Base-by-base conservation (phyloP, 2,888 invertebrate genomes). In the Petrophora chlorosata region DNA sequence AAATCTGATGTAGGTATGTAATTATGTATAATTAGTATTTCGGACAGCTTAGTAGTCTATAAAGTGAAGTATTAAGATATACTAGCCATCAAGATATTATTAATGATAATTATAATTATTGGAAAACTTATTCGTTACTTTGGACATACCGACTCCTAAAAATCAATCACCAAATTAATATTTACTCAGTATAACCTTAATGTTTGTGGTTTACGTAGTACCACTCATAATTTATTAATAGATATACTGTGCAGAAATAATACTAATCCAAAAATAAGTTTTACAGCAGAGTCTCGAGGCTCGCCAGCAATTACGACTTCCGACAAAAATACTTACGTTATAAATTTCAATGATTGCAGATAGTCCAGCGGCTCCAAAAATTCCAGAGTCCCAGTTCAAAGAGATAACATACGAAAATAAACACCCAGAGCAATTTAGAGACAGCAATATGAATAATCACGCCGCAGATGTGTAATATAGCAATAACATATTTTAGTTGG, bases 201-300 rank as follows among this genome's bases (percentile, higher is more conserved):
- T n/a, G n/a, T n/a, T n/a, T n/a, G n/a, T n/a, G n/a, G n/a, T n/a
- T n/a, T n/a, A n/a, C n/a, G n/a, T n/a, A n/a, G n/a, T n/a, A n/a
- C n/a, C n/a, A n/a, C n/a, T n/a, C n/a, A n/a, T n/a, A n/a, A n/a
- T n/a, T n/a, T n/a, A n/a, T n/a, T n/a, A n/a, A n/a, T 22, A 52
- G 56, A 61, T 58, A 61, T 55, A 55, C 55, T 33, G 30, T 17
- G 25, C 57, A 53, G 47, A 63, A 68, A 68, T 66, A 63, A 50
- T 59, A 53, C 54, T 15, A 14, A 53, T 33, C 47, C 58, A 40
- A 59, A 67, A 67, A 63, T 72, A 65, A 53, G 29, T 38, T 65
- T 61, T 53, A 59, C 58, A 53, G 54, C 45, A 55, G 47, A 38
- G 55, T 33, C 45, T 47, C 51, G 48, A 44, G 28, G 35, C 33